Evolutionary conservation across 1,140 invertebrate species (phyloP), one percentile per base, ranked within the genome.

Genomic region (Choristoneura fumiferana): DNA sequence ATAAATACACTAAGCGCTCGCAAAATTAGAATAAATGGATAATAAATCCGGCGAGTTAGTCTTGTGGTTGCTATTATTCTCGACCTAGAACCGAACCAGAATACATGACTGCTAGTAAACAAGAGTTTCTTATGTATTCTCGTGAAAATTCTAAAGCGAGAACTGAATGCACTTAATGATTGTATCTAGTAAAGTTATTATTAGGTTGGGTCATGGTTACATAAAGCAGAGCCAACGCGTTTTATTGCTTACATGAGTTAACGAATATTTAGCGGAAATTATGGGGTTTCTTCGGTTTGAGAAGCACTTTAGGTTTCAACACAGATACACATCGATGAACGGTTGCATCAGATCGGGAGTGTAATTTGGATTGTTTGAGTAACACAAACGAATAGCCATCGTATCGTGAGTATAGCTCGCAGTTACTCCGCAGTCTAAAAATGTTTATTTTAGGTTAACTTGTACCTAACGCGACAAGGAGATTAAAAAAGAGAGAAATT

Each of bases 11-110:
- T 15, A 29, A n/a, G 15, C 9, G 15, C 40, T 43, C 40, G 43
- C 43, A 17, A 49, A 49, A 49, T 49, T 49, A 49, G 43, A 49
- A 49, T 49, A 49, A 49, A 49, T 49, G 43, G 43, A 49, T 49
- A 49, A 33, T 49, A 49, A 49, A 49, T 49, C 43, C 43, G 10
- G 18, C 43, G 22, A 6, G 17, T 8, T 49, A 49, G 17, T 49
- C 17, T 12, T 12, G 43, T n/a, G 17, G 22, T 29, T 29, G 22
- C 43, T 29, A 18, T 45, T 45, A 45, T 29, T 12, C 10, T 43
- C 8, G 40, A n/a, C 43, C 18, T 12, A 43, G 40, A 8, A 43
- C 18, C 22, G 29, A 49, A 22, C 43, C 22, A 49, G 43, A 29
- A 49, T 49, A 49, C n/a, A 12, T 18, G 18, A 49, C 22, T 49